These are phyloP conservation scores for Saiga tatarica DNA, from an alignment of 2,113 vertebrate species.

Conservation along the genomic window DNA sequence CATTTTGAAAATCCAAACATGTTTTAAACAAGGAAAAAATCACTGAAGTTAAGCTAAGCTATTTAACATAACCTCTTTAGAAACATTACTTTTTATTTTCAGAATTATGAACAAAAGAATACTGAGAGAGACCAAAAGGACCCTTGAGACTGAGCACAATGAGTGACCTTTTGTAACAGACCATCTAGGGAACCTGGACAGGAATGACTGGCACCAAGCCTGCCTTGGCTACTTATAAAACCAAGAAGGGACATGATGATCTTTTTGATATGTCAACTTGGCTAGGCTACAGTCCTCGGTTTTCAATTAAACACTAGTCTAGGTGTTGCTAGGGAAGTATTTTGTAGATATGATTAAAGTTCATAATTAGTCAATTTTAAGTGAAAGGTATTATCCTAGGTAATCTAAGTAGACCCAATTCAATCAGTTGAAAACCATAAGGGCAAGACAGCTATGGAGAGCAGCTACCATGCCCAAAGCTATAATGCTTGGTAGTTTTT, in stretches of 20 bases:
- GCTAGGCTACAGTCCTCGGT: background rate
- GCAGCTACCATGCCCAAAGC: background rate
- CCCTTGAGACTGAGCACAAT: background rate
- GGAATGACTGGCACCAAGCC: background rate
- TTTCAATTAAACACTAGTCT: background rate
- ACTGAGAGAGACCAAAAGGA: background rate
- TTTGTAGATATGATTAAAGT: conserved; percentile 9
- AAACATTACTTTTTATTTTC: conserved; percentile 1
- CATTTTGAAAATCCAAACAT: background rate
- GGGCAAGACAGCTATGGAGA: background rate
- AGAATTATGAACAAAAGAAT: conserved; percentile 28
- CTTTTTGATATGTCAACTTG: background rate
- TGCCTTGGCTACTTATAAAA: background rate
- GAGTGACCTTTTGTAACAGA: background rate
- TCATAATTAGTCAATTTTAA: conserved; percentile 14
- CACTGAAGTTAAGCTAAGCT: background rate
- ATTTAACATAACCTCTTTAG: background rate
- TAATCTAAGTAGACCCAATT: background rate
- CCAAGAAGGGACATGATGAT: background rate
- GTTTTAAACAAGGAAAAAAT: background rate
- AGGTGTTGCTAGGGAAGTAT: background rate
- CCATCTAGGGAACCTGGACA: background rate
- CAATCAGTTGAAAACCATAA: background rate
- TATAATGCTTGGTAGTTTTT: background rate
- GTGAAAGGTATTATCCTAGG: background rate